Evolutionary conservation across 2,888 invertebrate species (phyloP).

Genomic region (Thumatha senex): DNA sequence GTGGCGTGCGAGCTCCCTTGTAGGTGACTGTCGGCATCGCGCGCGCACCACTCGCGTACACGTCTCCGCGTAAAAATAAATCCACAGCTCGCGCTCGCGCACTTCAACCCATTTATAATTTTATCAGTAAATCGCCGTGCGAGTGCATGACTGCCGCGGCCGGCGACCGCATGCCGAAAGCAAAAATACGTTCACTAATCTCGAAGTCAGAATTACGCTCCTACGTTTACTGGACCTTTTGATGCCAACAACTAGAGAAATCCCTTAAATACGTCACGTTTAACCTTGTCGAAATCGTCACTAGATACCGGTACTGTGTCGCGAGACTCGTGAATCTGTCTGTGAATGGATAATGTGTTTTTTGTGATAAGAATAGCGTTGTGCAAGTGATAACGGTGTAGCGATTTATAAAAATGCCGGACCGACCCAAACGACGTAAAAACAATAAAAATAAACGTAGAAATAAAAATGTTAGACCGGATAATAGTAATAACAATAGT

Average conservation of each 20-base stretch:
- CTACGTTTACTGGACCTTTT: constrained; percentile 55
- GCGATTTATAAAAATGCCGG: constrained; percentile 66
- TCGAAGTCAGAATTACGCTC: constrained; percentile 51
- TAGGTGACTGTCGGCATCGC: constrained; percentile 59
- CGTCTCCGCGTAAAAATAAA: constrained; percentile 83
- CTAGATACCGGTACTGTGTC: constrained; percentile 57
- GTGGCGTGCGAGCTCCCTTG: constrained; percentile 63
- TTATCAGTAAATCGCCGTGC: constrained; percentile 80
- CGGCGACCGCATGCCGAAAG: constrained; percentile 73
- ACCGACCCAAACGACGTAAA: constrained; percentile 70
- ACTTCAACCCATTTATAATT: constrained; percentile 81
- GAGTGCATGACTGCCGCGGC: constrained; percentile 76
- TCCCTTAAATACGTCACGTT: constrained; percentile 52
- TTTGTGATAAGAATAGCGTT: constrained; percentile 62
- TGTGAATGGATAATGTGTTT: constrained; percentile 57
- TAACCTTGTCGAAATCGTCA: constrained; percentile 48
- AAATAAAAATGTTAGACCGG: constrained; percentile 62
- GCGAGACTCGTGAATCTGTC: constrained; percentile 49
- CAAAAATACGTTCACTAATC: constrained; percentile 59
- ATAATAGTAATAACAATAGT: constrained; percentile 48
- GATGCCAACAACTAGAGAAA: constrained; percentile 47
- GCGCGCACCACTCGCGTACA: constrained; percentile 74
- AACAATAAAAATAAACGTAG: constrained; percentile 77
- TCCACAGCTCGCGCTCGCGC: constrained; percentile 75
- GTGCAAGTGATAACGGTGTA: constrained; percentile 71